Conservation (phyloP, 2,113 vertebrate genomes). For the Gavialis gangeticus region DNA sequence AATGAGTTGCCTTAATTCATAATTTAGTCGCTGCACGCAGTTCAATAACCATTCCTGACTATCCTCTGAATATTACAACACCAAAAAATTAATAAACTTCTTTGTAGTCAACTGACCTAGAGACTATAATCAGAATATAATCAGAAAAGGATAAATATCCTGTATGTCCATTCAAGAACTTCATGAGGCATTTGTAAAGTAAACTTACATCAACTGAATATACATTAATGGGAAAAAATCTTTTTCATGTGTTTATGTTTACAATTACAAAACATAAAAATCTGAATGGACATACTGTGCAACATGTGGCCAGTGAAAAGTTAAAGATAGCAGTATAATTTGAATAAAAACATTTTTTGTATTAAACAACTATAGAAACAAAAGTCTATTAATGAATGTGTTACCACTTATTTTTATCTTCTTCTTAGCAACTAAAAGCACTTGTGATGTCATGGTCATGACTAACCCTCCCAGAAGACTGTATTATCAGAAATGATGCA, state of each 20-base stretch:
- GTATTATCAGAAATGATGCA: background rate
- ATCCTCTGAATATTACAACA: background rate
- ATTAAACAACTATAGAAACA: background rate
- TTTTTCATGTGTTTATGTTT: too few relatives aligned
- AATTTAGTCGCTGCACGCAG: constrained; percentile 1
- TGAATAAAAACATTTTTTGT: background rate
- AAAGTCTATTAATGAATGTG: background rate
- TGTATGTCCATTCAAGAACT: background rate
- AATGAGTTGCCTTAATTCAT: constrained; percentile 13
- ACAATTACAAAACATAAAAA: background rate
- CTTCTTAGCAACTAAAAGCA: too few relatives aligned
- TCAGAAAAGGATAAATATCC: background rate
- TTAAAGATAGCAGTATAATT: constrained; percentile 3
- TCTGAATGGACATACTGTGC: background rate
- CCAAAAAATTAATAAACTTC: background rate
- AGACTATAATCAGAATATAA: background rate
- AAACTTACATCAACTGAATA: background rate
- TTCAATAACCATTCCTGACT: constrained; percentile 52
- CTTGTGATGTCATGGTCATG: too few relatives aligned
- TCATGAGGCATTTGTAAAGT: rapidly evolving
- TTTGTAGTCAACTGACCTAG: background rate
- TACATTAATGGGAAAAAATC: too few relatives aligned
- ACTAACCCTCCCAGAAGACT: background rate
- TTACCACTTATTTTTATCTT: background rate
- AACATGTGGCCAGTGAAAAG: background rate